Percentiles rank a stretch among this genome's conserved stretches.
Conservation (phyloP, 2,113 vertebrate species). For the Eleginops maclovinus region DNA sequence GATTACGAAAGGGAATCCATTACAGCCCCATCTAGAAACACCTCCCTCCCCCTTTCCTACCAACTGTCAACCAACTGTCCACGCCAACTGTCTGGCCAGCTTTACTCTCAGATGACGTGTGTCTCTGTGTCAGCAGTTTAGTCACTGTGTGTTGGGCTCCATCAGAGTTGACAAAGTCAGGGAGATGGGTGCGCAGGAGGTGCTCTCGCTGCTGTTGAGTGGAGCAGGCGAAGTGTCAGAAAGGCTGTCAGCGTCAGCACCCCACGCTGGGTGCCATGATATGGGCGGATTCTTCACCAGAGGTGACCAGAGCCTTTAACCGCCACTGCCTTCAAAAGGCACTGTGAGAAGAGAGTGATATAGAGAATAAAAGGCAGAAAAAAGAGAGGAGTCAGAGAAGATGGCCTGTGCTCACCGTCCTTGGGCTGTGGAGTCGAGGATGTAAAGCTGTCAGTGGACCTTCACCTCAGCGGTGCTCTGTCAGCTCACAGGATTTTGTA, state of each 20-base stretch:
- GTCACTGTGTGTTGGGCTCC: slow-evolving; percentile 51
- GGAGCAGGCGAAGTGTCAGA: slow-evolving; percentile 26
- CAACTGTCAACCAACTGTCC: slow-evolving; percentile 73
- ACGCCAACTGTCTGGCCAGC: slow-evolving; percentile 63
- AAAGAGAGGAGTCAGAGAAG: slow-evolving; percentile 19
- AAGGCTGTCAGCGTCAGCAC: neutral
- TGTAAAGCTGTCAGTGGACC: slow-evolving; percentile 39
- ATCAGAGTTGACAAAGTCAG: slow-evolving; percentile 40
- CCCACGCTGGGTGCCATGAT: neutral
- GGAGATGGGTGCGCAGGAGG: slow-evolving; percentile 38
- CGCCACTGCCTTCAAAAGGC: neutral
- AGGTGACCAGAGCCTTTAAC: neutral
- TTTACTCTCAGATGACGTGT: slow-evolving; percentile 57
- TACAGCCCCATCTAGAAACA: slow-evolving; percentile 27
- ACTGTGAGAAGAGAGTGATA: neutral
- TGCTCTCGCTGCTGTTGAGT: neutral
- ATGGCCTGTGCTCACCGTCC: slow-evolving; percentile 32
- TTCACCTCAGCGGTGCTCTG: slow-evolving; percentile 43
- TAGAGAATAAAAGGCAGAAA: neutral
- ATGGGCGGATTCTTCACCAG: slow-evolving; percentile 16
- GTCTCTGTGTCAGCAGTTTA: slow-evolving; percentile 65
- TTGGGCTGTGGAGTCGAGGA: slow-evolving; percentile 35
- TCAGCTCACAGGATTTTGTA: slow-evolving; percentile 69
- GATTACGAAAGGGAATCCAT: slow-evolving; percentile 55
- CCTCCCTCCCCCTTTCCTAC: slow-evolving; percentile 54